Evolutionary conservation across 2,113 vertebrate species (phyloP).

Genomic region (Melospiza georgiana): DNA sequence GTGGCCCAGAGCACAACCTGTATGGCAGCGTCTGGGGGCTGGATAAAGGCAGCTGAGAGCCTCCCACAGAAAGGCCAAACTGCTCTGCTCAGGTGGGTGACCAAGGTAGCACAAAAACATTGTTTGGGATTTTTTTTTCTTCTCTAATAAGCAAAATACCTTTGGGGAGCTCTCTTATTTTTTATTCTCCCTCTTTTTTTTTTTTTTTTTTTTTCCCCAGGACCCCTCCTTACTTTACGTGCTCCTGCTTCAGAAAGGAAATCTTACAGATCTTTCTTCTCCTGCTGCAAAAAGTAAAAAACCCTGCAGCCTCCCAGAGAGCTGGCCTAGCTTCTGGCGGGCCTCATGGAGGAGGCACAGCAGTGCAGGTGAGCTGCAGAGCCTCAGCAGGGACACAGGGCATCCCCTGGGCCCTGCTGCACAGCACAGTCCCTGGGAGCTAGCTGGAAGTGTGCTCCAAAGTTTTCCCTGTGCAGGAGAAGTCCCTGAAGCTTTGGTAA

Average conservation of each 20-base stretch:
- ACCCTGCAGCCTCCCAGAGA: background rate
- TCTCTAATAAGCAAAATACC: background rate
- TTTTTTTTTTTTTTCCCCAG: rapidly evolving
- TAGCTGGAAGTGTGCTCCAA: background rate
- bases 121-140: background rate
- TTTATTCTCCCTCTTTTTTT: too few relatives aligned
- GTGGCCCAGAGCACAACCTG: background rate
- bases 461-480: background rate
- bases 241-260: background rate
- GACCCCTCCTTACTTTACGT: background rate
- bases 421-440: too few relatives aligned
- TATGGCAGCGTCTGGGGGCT: background rate
- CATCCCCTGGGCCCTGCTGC: background rate
- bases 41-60: background rate
- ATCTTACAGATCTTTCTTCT: background rate
- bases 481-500: background rate
- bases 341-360: background rate
- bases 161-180: background rate
- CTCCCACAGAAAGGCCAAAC: background rate
- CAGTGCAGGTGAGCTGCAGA: background rate
- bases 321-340: background rate
- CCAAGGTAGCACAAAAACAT: background rate
- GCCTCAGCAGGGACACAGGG: background rate
- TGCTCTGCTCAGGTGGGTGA: background rate
- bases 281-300: background rate